Percentiles rank a stretch among this genome's conserved stretches.
Evolutionary conservation across 2,113 vertebrate species (phyloP).

Genomic region (Platycercus adscitus): DNA sequence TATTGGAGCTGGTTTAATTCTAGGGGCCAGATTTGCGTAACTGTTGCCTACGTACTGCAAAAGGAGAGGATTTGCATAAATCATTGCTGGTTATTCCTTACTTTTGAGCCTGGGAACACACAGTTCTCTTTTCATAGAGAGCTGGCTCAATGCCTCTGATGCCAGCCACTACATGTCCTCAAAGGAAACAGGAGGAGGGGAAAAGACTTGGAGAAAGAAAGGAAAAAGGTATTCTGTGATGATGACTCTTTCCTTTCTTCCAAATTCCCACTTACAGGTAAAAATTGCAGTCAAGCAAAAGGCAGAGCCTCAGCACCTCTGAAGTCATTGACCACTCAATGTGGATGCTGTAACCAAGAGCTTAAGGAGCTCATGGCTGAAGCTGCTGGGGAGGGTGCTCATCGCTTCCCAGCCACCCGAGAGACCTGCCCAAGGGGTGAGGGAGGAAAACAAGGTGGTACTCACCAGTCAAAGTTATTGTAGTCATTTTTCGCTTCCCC

Average conservation of each 20-base stretch:
- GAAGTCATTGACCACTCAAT: background rate
- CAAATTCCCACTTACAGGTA: background rate
- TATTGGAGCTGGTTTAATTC: background rate
- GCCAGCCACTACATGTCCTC: background rate
- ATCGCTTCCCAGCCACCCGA: background rate
- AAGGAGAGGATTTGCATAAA: background rate
- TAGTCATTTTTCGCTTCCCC: constrained; percentile 91
- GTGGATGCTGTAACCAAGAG: background rate
- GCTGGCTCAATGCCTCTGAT: background rate
- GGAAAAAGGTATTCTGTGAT: background rate
- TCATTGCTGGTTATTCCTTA: background rate
- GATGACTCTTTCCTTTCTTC: background rate
- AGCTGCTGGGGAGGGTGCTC: background rate
- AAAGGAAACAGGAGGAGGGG: background rate
- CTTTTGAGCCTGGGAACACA: background rate
- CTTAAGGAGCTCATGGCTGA: background rate
- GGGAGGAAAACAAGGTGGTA: background rate
- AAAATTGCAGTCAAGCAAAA: background rate
- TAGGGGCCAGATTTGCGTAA: background rate
- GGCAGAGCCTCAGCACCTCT: background rate
- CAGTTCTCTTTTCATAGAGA: background rate
- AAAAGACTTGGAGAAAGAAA: background rate
- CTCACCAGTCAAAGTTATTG: constrained; percentile 91
- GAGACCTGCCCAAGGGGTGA: accelerated
- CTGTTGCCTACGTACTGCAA: background rate